A percentile compares a stretch with the other conserved stretches of the same genome.
These are phyloP conservation scores for Mirounga angustirostris DNA, from an alignment of 2,113 vertebrate species.

Conservation along the genomic window DNA sequence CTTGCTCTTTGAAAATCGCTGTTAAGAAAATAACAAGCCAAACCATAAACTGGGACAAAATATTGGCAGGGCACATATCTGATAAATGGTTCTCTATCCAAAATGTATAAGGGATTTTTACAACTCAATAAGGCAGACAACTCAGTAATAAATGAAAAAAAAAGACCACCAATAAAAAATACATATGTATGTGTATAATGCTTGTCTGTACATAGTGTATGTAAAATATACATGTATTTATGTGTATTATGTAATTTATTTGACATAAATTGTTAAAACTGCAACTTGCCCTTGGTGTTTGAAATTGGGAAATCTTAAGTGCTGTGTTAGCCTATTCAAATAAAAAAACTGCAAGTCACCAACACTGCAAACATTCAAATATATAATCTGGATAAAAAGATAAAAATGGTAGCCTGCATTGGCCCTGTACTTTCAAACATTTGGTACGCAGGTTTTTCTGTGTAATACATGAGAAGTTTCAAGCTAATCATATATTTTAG, in stretches of 20 bases:
- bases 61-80: not conserved
- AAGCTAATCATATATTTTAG: not conserved
- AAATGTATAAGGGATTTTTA: not conserved
- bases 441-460: not conserved
- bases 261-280: slow-evolving; percentile 25
- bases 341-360: slow-evolving; percentile 34
- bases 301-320: slow-evolving; percentile 10
- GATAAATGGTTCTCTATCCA: not conserved
- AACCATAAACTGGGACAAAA: not conserved
- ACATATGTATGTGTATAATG: not conserved
- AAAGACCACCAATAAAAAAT: not conserved
- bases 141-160: not conserved
- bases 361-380: not conserved
- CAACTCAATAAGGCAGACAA: not conserved
- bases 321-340: not conserved
- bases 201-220: not conserved
- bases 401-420: not conserved
- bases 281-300: not conserved
- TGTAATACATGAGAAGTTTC: not conserved
- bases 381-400: not conserved
- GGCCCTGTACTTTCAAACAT: not conserved
- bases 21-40: not conserved
- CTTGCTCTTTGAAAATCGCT: not conserved
- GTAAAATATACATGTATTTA: not conserved
- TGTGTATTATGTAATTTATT: not conserved